Evolutionary conservation across 2,888 invertebrate species (phyloP), one percentile per base, ranked within the genome.

Genomic region (Stenotaenia linearis): DNA sequence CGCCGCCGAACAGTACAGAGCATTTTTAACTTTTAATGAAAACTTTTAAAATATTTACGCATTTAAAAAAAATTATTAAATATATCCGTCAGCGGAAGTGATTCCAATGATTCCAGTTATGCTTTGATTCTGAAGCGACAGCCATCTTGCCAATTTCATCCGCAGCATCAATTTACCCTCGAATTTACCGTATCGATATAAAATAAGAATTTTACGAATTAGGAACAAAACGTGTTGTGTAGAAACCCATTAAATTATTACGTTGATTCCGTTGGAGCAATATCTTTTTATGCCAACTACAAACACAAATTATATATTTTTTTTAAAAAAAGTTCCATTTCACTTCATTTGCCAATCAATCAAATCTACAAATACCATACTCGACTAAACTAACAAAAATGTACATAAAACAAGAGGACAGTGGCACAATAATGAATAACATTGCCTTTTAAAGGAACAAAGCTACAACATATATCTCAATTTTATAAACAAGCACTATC

Each of bases 381-480:
- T 69, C 69, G 28, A 69, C 69, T 69, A 69, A 69, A 69, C 69
- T 69, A 69, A 69, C 69, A 69, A 69, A 69, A 69, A 69, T 69
- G 69, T 69, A 69, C 69, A 69, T 25, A 28, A 28, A 69, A 15
- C 15, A 50, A n/a, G 18, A n/a, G n/a, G 69, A 69, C 69, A 69
- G 69, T 25, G 69, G 69, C 69, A 69, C 69, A 69, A 28, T 69
- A 69, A 69, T 69, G 25, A 69, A 69, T 69, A 69, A 69, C 69
- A 69, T 69, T 69, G 23, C 69, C 69, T 28, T 50, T 50, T 15
- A 23, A 69, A 69, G 69, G 69, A 69, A 69, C 69, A 69, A 69
- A 10, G 69, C 69, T 69, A 69, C 69, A 69, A 69, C 69, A 69
- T 69, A 69, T 69, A 7, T 45, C 18, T 45, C n/a, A n/a, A n/a